Evolutionary conservation across 2,888 invertebrate species (phyloP), one percentile per base, ranked within the genome.

Genomic region (Drosophila neotestacea): DNA sequence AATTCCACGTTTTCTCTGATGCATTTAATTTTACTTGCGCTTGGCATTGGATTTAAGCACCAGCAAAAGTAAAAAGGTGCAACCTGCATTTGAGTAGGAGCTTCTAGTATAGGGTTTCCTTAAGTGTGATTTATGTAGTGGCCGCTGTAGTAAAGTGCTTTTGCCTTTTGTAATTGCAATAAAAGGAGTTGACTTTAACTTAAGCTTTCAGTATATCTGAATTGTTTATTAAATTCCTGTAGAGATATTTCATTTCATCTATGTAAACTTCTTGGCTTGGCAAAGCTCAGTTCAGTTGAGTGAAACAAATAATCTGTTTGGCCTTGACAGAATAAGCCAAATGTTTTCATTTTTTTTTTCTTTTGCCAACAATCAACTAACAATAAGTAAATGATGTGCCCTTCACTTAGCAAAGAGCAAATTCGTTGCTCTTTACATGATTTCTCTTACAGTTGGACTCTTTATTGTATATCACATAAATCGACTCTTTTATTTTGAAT

Each of bases 91-190:
- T 72, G 48, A 70, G 50, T n/a, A 34, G 73, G 51, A 50, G 32
- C 32, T 59, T 41, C 47, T 36, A 34, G 41, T 32, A 41, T 62
- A 55, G 54, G 60, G 46, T 66, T 73, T 64, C 48, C 50, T 69
- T 65, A 66, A 81, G 81, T 82, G 86, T 81, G 81, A 86, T 84
- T 86, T 86, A 82, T 82, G 65, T 52, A 48, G 46, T 56, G 68
- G 68, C 10, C 30, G 47, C 48, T 59, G 77, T 48, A 41, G 52
- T 39, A 52, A 63, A 73, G 55, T 64, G 70, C 73, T 67, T 58
- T 64, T 64, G 67, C 75, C 67, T 55, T 70, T 70, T 68, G 75
- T 75, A 73, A 66, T 70, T 66, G 65, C 67, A 28, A 10, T 36
- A 38, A 28, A 27, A 47, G 13, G 44, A 48, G 52, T 46, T 61